Evolutionary conservation across 2,113 vertebrate genomes (phyloP), one percentile per base, ranked within the genome.

Genomic region (Pterocles gutturalis): DNA sequence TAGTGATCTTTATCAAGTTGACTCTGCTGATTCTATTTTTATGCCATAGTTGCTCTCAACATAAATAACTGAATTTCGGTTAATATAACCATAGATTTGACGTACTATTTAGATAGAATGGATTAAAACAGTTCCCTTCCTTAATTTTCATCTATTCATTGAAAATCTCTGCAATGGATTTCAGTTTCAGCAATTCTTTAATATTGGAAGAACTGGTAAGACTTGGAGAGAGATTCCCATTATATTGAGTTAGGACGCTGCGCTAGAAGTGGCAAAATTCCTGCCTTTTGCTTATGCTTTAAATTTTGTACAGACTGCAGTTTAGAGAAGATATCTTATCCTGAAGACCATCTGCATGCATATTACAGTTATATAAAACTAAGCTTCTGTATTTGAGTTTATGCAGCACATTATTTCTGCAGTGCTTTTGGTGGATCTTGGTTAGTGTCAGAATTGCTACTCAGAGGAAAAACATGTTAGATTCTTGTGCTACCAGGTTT

Each of bases 321-420:
- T 91, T 90, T 51, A 67, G 62, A 70, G 82, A 51, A 87, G 75
- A 7, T 66, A 22, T 24, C 49, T 90, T 86, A 60, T 71, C 25
- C 24, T 73, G 55, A 70, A 93, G 55, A 67, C 91, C 76, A 64
- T 94, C 55, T 96, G 62, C 79, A 72, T 89, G 82, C 66, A 65
- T 84, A 19, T 87, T 80, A 71, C 51, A 89, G 92, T 96, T 97
- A 88, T n/a, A 75, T 94, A 97, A 94, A 95, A 89, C 84, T 60
- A 60, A 93, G 79, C 90, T 91, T 76, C 65, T 75, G 29, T 79
- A 11, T 91, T 82, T 69, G 86, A 87, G 95, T 96, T 96, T 95
- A 93, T 95, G 84, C 77, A 90, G 48, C 78, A 83, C 19, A 7
- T 70, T 65, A 78, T 83, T 93, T 94, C 79, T 95, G 82, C 78